Percentiles rank a stretch among this genome's conserved stretches.
phyloP scores from a whole-genome alignment of 2,888 invertebrate genomes.

The Aphidoletes aphidimyza region DNA sequence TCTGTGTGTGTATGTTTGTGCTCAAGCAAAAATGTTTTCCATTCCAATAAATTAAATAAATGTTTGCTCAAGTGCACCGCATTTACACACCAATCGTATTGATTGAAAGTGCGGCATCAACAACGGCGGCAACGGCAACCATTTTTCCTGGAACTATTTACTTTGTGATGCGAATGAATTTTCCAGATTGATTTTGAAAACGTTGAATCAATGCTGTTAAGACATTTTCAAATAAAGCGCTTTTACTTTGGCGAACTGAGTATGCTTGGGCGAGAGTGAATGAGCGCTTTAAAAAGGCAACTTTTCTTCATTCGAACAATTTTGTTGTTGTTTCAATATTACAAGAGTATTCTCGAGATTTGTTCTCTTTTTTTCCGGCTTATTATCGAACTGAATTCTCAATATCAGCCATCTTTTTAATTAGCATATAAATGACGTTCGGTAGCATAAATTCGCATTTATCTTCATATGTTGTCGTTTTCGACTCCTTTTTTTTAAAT shows the following conservation, averaged over 20 bases:
- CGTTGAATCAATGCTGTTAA: not conserved
- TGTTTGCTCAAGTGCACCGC: not conserved
- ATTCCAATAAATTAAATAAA: constrained; percentile 37
- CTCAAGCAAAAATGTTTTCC: not conserved
- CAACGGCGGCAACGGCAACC: too few species aligned
- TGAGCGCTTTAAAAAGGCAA: too few species aligned
- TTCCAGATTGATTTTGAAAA: not conserved
- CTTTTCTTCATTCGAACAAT: too few species aligned
- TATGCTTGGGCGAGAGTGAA: too few species aligned
- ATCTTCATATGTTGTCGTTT: not conserved
- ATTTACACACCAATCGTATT: not conserved
- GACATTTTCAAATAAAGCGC: too few species aligned
- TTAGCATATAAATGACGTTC: constrained; percentile 47
- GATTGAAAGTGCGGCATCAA: not conserved
- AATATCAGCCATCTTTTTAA: constrained; percentile 41
- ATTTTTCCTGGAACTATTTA: constrained; percentile 13
- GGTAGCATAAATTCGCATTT: constrained; percentile 6
- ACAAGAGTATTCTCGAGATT: too few species aligned
- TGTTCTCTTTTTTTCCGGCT: not conserved
- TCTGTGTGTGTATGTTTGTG: not conserved
- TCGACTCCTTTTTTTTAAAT: too few species aligned
- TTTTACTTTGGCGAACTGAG: too few species aligned
- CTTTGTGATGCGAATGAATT: not conserved
- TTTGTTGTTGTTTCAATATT: not conserved
- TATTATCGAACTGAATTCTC: not conserved